These are phyloP conservation scores for Sylvia atricapilla DNA, from an alignment of 2,113 vertebrate species.

Conservation along the genomic window DNA sequence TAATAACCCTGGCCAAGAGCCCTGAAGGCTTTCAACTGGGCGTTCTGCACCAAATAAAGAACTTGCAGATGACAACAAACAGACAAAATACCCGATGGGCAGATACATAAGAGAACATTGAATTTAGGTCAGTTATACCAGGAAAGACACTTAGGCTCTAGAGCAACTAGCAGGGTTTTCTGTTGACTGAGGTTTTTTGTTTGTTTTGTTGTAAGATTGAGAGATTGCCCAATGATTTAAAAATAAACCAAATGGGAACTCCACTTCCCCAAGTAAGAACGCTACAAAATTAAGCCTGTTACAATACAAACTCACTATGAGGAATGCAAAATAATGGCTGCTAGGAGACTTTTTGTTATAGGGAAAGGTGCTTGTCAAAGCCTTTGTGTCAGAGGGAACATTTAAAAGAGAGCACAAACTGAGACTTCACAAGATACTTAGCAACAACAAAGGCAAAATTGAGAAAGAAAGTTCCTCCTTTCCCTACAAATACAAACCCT, in stretches of 20 bases:
- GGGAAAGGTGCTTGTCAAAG: neutral
- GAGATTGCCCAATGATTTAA: slow-evolving; percentile 36
- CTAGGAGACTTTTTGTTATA: neutral
- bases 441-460: neutral
- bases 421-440: neutral
- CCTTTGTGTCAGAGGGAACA: neutral
- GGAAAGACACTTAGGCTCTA: slow-evolving; percentile 37
- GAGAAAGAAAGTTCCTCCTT: neutral
- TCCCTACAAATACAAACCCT: neutral
- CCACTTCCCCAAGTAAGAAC: neutral
- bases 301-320: neutral
- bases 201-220: neutral
- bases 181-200: too few relatives aligned
- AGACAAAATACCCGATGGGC: neutral
- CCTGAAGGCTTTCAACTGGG: neutral
- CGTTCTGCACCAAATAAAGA: neutral
- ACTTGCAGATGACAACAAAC: neutral
- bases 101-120: neutral
- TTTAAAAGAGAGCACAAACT: neutral
- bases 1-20: neutral
- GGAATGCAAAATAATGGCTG: neutral
- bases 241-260: slow-evolving; percentile 51
- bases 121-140: slow-evolving; percentile 43
- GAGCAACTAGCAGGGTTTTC: neutral
- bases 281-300: neutral